Base-by-base conservation (phyloP, 2,888 invertebrate species). In the Sialis lutaria region DNA sequence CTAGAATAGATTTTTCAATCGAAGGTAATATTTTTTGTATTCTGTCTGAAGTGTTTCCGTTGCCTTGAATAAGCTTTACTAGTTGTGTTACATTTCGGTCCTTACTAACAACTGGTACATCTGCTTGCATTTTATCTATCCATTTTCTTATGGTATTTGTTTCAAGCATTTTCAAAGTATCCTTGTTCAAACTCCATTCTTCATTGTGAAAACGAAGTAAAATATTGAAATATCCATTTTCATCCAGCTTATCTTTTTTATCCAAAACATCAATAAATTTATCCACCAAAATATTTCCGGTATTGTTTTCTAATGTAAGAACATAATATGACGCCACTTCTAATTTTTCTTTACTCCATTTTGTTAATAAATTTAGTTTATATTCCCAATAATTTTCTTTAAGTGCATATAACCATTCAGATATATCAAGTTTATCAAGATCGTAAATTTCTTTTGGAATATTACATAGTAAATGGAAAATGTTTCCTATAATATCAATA, bases 331-430 rank as follows among this genome's bases (percentile, higher is more conserved):
- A 45, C 32, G 50, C 50, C 41, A 39, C 45, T 40, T 48, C 42
- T 43, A 54, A 46, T 22, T 22, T 22, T 34, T 53, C 40, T 12
- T 48, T 47, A 12, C 43, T 9, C 53, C 53, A 53, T 41, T 45
- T 45, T 9, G 47, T 42, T 33, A 54, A 42, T 42, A 43, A 6
- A 45, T 33, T 42, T 41, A 55, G 30, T 42, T 49, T 40, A 40
- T 46, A 46, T 6, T 44, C 45, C 53, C 53, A 50, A 33, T 49
- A 53, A 42, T 42, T 48, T 48, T 54, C 54, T 47, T 53, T 51
- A n/a, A 55, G 45, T 7, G 50, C 49, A 47, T 54, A 54, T 13
- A 48, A 46, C 55, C 55, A 55, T 48, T 54, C 54, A 33, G 51
- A 44, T 45, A 54, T 44, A 6, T 48, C 49, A 5, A 52, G 42